Base-by-base conservation (phyloP, 1,140 invertebrate genomes). In the Agrilus planipennis region DNA sequence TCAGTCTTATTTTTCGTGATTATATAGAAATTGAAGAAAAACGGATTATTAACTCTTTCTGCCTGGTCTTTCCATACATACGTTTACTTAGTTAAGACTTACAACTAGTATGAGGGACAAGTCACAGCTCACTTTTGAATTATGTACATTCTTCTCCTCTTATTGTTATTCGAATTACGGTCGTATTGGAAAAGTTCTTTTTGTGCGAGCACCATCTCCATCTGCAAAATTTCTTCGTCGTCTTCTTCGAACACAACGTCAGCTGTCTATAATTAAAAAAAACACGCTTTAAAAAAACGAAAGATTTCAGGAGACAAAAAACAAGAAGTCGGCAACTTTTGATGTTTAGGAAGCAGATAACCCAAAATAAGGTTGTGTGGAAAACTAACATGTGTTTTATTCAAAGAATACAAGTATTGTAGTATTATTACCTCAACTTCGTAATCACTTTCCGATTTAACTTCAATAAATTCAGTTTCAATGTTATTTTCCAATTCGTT, bases 401-500 rank as follows among this genome's bases (percentile, higher is more conserved):
- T 31, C 14, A 31, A 31, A 31, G 6, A 31, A 23, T 29, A 34
- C 12, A 31, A 5, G 10, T 31, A 31, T 25, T n/a, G 6, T 25
- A 7, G 23, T 25, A 51, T n/a, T 42, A 12, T 54, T 52, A 63
- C 62, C 52, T 63, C 59, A 47, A 64, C 46, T 44, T 62, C 58
- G 3, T 75, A 73, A 14, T 52, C 51, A 28, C 43, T 39, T 31
- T 50, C 46, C 17, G 50, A 31, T 35, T 51, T 49, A 12, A 54
- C 48, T 32, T 34, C 30, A 43, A 44, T 42, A 34, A 47, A 50
- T 35, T 55, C 46, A 32, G 67, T 51, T 35, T 65, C 66, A 6
- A 68, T 69, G 23, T 66, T 69, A 35, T 73, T 70, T 9, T 67
- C 65, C 3, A 64, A 62, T 34, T 71, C 73, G 50, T 79, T 42